Conservation (phyloP, 2,888 invertebrate genomes). For the Pachydiplax longipennis region DNA sequence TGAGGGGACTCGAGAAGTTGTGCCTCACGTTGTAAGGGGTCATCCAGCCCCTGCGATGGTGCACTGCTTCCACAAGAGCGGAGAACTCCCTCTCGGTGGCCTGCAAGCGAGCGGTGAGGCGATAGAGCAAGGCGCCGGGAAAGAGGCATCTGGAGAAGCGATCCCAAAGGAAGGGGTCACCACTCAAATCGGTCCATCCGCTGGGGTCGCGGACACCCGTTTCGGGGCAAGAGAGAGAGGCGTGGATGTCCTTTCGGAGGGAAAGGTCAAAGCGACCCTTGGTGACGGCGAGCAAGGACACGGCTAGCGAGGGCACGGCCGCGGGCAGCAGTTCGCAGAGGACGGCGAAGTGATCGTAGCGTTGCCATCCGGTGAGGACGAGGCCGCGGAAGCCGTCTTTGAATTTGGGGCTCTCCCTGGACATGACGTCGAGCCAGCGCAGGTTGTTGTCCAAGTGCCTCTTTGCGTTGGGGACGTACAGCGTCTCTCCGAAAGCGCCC, state of each 20-base stretch:
- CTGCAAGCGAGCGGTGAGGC: slow-evolving; percentile 59
- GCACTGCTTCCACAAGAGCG: slow-evolving; percentile 51
- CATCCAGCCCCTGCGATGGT: slow-evolving; percentile 66
- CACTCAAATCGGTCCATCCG: slow-evolving; percentile 65
- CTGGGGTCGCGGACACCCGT: slow-evolving; percentile 50
- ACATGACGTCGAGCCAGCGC: slow-evolving; percentile 73
- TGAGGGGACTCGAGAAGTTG: slow-evolving; percentile 71
- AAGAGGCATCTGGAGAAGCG: slow-evolving; percentile 70
- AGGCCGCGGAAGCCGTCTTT: slow-evolving; percentile 64
- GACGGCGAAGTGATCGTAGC: slow-evolving; percentile 75
- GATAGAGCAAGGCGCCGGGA: slow-evolving; percentile 68
- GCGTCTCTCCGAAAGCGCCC: slow-evolving; percentile 76
- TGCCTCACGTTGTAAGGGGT: slow-evolving; percentile 74
- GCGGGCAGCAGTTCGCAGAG: slow-evolving; percentile 73
- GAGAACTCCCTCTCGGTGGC: slow-evolving; percentile 57
- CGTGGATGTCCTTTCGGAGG: slow-evolving; percentile 60
- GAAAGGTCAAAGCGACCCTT: slow-evolving; percentile 69
- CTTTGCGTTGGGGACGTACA: slow-evolving; percentile 71
- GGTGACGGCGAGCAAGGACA: slow-evolving; percentile 66
- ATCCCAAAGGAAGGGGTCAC: slow-evolving; percentile 69
- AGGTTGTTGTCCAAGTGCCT: slow-evolving; percentile 75
- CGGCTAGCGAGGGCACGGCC: slow-evolving; percentile 70
- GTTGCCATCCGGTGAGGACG: slow-evolving; percentile 68
- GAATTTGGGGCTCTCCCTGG: slow-evolving; percentile 65
- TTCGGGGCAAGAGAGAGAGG: slow-evolving; percentile 63